Base-by-base conservation (phyloP, 2,888 invertebrate genomes). In the Athalia cordata region DNA sequence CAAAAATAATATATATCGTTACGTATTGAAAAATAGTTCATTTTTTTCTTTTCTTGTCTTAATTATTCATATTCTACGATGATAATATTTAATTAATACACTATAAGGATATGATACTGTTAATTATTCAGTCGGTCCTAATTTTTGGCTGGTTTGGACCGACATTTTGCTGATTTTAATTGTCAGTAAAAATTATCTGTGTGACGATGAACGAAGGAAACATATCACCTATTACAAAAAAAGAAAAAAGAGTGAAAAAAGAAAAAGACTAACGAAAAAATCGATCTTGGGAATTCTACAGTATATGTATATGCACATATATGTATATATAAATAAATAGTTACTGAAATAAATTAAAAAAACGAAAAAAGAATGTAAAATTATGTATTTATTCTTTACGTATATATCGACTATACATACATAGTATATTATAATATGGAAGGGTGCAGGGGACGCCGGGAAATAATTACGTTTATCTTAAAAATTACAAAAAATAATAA, bases 361-460 rank as follows among this genome's bases (percentile, higher is more conserved):
- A 59, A 4, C 2, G 5, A n/a, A 68, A 50, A 43, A 9, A 11
- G 29, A 70, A 55, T 55, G 55, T 55, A n/a, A 57, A 70, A 55
- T 70, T 70, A 15, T 70, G 50, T 68, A 52, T 57, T 59, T 72
- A 59, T 59, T 59, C 9, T 45, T 29, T 45, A 49, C 13, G 47
- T 59, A 47, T 57, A 72, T 29, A 29, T 29, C 29, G 45, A 47
- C 13, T 57, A 59, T 50, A n/a, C n/a, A n/a, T n/a, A n/a, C n/a
- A n/a, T n/a, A n/a, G n/a, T n/a, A n/a, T 72, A 13, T 43, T 65
- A 65, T 65, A 13, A 49, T 47, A 49, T 47, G 8, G 72, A 59
- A 72, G 72, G 72, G 72, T 72, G 59, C 72, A 72, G 72, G 57
- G 59, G 43, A 59, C 59, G 72, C 59, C 47, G 72, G 47, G 59